Evolutionary conservation across 2,113 vertebrate species (phyloP).

Genomic region (Chloropsis cyanopogon): DNA sequence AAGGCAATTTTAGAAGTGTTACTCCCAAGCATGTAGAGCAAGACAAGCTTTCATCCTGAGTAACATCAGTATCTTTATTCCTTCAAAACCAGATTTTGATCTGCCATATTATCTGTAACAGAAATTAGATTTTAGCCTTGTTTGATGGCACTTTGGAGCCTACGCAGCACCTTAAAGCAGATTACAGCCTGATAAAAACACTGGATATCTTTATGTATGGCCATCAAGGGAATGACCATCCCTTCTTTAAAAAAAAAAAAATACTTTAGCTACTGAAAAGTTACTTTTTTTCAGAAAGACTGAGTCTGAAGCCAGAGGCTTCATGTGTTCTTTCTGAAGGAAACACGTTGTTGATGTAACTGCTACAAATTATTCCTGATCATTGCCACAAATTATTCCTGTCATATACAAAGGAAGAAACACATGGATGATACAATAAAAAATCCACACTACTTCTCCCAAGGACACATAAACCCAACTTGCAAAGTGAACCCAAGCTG

Average conservation of each 20-base stretch:
- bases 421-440: neutral
- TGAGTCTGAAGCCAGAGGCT: neutral
- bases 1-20: neutral
- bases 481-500: neutral
- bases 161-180: neutral
- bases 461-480: neutral
- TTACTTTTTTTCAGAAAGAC: neutral
- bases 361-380: neutral
- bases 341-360: neutral
- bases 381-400: neutral
- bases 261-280: neutral
- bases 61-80: neutral
- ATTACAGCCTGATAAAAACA: neutral
- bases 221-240: fast-evolving
- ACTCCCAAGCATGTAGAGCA: neutral
- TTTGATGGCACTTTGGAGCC: neutral
- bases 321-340: neutral
- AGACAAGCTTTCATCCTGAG: neutral
- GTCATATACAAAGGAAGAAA: neutral
- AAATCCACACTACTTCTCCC: neutral
- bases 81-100: neutral
- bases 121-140: neutral
- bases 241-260: neutral
- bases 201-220: neutral
- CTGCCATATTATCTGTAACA: neutral